Evolutionary conservation across 1,140 invertebrate genomes (phyloP).

Genomic region (Meloidogyne exigua): DNA sequence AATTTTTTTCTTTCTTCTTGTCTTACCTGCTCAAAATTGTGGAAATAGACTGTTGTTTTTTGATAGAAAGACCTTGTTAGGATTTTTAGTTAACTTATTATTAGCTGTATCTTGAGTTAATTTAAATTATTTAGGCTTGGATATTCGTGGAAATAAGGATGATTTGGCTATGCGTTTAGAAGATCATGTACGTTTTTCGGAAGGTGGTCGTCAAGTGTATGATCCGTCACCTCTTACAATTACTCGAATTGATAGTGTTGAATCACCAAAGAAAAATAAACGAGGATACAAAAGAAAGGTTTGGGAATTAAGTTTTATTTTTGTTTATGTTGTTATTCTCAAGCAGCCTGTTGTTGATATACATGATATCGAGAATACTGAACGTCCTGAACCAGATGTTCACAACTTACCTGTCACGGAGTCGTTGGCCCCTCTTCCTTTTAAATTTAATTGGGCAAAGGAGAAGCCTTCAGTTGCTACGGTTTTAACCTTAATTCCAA

Average conservation of each 20-base stretch:
- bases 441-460: not conserved
- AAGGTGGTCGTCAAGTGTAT: not conserved
- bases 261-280: conserved; percentile 5
- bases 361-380: not conserved
- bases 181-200: not conserved
- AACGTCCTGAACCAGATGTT: not conserved
- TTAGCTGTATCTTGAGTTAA: not conserved
- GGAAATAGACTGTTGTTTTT: too few species aligned
- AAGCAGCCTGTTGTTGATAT: not conserved
- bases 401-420: not conserved
- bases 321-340: not conserved
- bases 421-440: not conserved
- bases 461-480: not conserved
- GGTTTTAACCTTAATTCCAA: not conserved
- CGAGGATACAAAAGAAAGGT: not conserved
- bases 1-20: not conserved
- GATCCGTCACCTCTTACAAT: not conserved
- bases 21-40: too few species aligned
- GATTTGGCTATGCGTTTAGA: not conserved
- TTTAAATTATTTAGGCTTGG: not conserved
- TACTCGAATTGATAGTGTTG: not conserved
- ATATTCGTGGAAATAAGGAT: not conserved
- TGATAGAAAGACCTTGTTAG: too few species aligned
- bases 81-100: too few species aligned
- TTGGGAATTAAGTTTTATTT: too few species aligned